phyloP scores from a whole-genome alignment of 2,113 vertebrate species.

The Brachyhypopomus gauderio region DNA sequence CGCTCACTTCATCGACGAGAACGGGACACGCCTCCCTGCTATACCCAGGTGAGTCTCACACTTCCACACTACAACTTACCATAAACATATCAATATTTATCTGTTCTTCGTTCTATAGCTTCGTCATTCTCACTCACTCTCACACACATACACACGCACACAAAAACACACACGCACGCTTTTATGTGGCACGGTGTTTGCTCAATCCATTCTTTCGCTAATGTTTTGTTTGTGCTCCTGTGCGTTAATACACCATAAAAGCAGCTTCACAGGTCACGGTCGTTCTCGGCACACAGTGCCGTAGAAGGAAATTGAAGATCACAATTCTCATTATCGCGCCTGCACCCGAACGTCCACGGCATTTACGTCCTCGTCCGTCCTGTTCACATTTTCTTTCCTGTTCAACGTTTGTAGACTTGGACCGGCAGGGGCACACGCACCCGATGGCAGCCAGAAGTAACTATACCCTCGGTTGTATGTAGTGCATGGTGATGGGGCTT shows the following conservation, averaged over 20 bases:
- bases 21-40: conserved; percentile 85
- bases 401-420: conserved; percentile 80
- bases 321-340: neutral
- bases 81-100: neutral
- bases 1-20: conserved; percentile 93
- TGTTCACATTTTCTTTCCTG: conserved; percentile 75
- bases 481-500: conserved; percentile 87
- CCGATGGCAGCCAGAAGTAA: conserved; percentile 93
- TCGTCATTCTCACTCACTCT: neutral
- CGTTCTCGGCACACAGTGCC: no score
- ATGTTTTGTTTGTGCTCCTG: neutral
- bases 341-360: conserved; percentile 14
- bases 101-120: neutral
- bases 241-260: neutral
- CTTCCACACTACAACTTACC: neutral
- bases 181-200: neutral
- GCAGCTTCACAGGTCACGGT: no score
- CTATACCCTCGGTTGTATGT: conserved; percentile 73
- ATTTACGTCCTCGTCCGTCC: neutral
- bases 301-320: no score
- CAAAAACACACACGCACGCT: neutral
- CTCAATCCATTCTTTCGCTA: neutral
- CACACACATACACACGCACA: conserved; percentile 8
- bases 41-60: conserved; percentile 86
- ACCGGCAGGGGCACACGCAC: conserved; percentile 78